These are phyloP conservation scores for Pyrgus malvae DNA, from an alignment of 2,888 invertebrate species.

Conservation along the genomic window DNA sequence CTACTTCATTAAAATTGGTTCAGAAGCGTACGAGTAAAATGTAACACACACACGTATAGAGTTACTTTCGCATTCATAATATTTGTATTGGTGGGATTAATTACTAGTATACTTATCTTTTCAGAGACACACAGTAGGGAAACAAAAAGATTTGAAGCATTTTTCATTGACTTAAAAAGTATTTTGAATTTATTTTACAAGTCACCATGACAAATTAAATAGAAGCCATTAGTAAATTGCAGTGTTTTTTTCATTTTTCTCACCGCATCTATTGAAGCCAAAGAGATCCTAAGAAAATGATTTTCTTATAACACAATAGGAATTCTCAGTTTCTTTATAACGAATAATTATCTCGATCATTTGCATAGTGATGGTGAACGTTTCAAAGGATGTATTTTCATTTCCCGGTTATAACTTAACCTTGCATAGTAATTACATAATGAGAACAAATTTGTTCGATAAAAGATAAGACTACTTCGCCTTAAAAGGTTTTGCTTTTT, in stretches of 20 bases:
- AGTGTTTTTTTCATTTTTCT: too few relatives aligned
- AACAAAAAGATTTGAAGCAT: too few relatives aligned
- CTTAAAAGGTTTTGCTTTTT: constrained; percentile 15
- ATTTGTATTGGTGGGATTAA: too few relatives aligned
- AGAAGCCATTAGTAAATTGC: constrained; percentile 7
- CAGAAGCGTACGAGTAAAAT: too few relatives aligned
- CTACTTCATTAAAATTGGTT: too few relatives aligned
- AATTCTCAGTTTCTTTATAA: constrained; percentile 15
- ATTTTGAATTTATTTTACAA: too few relatives aligned
- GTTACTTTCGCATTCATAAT: too few relatives aligned
- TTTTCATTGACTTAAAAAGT: too few relatives aligned
- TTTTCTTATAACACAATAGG: constrained; percentile 21
- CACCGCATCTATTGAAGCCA: not conserved
- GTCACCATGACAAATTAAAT: too few relatives aligned
- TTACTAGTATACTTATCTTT: too few relatives aligned
- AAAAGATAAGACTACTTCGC: constrained; percentile 7
- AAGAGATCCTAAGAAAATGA: constrained; percentile 17
- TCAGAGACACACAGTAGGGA: too few relatives aligned
- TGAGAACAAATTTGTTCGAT: constrained; percentile 25
- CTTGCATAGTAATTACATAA: constrained; percentile 26
- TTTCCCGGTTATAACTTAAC: constrained; percentile 22
- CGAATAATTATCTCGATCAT: constrained; percentile 24
- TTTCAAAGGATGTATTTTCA: constrained; percentile 26
- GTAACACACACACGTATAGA: too few relatives aligned
- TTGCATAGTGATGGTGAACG: constrained; percentile 20